These are phyloP conservation scores for Agapetus fuscipes DNA, from an alignment of 2,888 invertebrate genomes.

Conservation along the genomic window DNA sequence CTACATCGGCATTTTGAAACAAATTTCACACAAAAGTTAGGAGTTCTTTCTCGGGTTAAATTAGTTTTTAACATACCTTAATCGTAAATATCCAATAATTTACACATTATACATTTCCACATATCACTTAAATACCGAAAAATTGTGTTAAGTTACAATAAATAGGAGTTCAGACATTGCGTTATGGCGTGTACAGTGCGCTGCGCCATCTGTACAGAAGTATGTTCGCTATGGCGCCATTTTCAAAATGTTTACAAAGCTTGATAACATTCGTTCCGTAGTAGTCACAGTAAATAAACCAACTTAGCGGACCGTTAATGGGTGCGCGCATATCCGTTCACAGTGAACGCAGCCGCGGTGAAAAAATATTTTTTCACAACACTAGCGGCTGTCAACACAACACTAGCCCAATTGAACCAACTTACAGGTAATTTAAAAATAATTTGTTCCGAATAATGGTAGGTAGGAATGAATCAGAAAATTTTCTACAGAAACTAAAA, in stretches of 20 bases:
- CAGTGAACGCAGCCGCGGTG: slow-evolving; percentile 10
- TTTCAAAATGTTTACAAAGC: slow-evolving; percentile 10
- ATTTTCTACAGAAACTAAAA: too few species aligned
- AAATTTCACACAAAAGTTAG: too few species aligned
- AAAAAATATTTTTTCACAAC: slow-evolving; percentile 3
- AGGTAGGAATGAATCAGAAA: too few species aligned
- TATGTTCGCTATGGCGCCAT: slow-evolving; percentile 14
- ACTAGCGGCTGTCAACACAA: background rate
- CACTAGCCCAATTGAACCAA: too few species aligned
- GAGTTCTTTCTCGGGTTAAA: too few species aligned
- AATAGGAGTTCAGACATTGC: slow-evolving; percentile 16
- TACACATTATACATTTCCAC: slow-evolving; percentile 6
- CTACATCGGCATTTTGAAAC: slow-evolving; percentile 16
- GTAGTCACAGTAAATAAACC: slow-evolving; percentile 5
- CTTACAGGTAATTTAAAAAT: too few species aligned
- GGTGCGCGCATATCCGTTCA: slow-evolving; percentile 3
- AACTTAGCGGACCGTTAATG: slow-evolving; percentile 6
- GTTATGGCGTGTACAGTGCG: slow-evolving; percentile 18
- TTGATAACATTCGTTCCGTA: slow-evolving; percentile 13
- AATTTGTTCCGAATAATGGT: too few species aligned
- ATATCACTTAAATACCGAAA: slow-evolving; percentile 7
- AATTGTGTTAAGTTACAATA: slow-evolving; percentile 15
- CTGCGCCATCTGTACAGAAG: slow-evolving; percentile 18
- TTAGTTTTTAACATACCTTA: slow-evolving; percentile 11
- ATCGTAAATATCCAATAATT: slow-evolving; percentile 9